Conservation (phyloP, 2,888 invertebrate genomes). For the Corythucha ciliata region DNA sequence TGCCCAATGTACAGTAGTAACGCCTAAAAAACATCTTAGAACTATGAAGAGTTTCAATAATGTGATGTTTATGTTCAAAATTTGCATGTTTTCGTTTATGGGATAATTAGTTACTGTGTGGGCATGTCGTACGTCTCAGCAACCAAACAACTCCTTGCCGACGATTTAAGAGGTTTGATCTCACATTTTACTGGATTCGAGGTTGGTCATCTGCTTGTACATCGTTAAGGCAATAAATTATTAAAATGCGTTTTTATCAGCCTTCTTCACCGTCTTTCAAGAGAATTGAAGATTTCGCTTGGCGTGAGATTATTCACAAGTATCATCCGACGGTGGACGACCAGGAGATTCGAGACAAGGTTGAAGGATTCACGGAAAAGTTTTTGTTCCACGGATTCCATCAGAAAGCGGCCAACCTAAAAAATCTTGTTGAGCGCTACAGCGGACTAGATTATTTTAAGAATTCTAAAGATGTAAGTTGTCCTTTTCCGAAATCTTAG, state of each 20-base stretch:
- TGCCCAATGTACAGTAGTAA: too few relatives aligned
- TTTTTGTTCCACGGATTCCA: conserved; percentile 28
- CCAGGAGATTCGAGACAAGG: conserved; percentile 14
- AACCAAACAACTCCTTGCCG: conserved; percentile 25
- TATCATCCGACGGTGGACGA: conserved; percentile 26
- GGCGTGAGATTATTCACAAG: conserved; percentile 20
- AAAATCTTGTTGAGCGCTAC: conserved; percentile 21
- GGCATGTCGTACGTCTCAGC: conserved; percentile 27
- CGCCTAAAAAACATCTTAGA: too few relatives aligned
- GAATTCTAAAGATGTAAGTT: conserved; percentile 16
- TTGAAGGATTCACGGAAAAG: conserved; percentile 25
- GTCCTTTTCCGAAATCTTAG: neutral
- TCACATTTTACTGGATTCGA: conserved; percentile 14
- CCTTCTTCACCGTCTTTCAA: conserved; percentile 12
- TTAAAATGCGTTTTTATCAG: conserved; percentile 13
- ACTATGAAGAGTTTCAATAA: too few relatives aligned
- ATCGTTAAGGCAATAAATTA: neutral
- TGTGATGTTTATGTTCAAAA: too few relatives aligned
- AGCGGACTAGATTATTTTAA: conserved; percentile 25
- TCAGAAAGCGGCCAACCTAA: conserved; percentile 27
- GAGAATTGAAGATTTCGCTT: conserved; percentile 24
- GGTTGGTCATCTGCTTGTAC: conserved; percentile 6
- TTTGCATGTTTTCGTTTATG: too few relatives aligned
- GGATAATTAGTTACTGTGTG: too few relatives aligned
- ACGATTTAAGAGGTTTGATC: conserved; percentile 26